Evolutionary conservation across 1,140 invertebrate genomes (phyloP), one percentile per base, ranked within the genome.

Genomic region (Stenopsyche tienmushanensis): DNA sequence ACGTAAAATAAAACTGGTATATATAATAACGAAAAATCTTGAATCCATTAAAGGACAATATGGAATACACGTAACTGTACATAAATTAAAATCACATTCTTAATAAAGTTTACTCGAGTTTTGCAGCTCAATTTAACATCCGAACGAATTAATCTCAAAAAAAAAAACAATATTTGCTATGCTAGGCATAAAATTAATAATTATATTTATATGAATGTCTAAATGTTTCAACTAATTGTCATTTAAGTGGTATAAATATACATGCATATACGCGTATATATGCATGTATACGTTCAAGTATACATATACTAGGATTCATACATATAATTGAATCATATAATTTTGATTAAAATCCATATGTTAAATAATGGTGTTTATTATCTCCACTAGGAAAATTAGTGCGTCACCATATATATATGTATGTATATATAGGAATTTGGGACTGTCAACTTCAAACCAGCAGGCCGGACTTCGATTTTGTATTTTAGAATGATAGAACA

Each of bases 281-380:
- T n/a, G n/a, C n/a, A n/a, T n/a, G n/a, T n/a, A n/a, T n/a, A n/a
- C n/a, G n/a, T n/a, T n/a, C n/a, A 69, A 66, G 64, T 69, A 69
- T 69, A 69, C 64, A 64, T 69, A 69, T 23, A 59, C 67, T 69
- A 69, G 67, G 67, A 62, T 65, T 65, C 66, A 54, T 67, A 64
- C 54, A 49, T 58, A 59, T 29, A 50, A 17, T 42, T 57, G 21
- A 42, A 57, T 57, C 50, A n/a, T 26, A 53, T 53, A 10, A 53
- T 26, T 29, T 53, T 53, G 3, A 50, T 50, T 50, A 50, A 20
- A 17, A 8, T 39, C n/a, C 41, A 42, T 17, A 17, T n/a, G n/a
- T n/a, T 42, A 17, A 52, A 20, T 52, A 52, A 52, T 21, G 24
- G 18, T 52, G 23, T 52, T 52, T 52, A 7, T 3, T 49, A n/a